Evolutionary conservation across 1,140 invertebrate species (phyloP).

Genomic region (Berghia stephanieae): DNA sequence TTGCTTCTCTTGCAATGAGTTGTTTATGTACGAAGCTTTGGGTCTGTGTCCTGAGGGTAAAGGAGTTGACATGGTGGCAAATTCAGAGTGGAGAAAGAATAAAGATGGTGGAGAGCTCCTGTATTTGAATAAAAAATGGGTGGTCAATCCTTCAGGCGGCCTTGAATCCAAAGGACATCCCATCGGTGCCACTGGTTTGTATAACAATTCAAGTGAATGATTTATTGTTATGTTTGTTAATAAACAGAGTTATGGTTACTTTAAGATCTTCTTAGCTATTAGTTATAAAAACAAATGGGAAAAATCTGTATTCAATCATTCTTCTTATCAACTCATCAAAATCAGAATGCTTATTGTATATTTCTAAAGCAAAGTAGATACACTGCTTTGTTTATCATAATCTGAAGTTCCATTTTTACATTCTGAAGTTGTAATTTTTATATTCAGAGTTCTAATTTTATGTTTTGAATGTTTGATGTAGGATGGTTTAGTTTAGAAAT

Average conservation of each 20-base stretch:
- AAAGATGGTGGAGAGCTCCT: conserved; percentile 50
- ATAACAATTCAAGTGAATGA: conserved; percentile 36
- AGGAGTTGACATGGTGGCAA: conserved; percentile 46
- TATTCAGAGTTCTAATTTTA: too few relatives aligned
- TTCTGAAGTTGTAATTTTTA: too few relatives aligned
- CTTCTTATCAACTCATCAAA: too few relatives aligned
- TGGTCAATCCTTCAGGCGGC: conserved; percentile 97
- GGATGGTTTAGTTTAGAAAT: conserved; percentile 11
- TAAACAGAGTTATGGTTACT: too few relatives aligned
- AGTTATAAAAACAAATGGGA: too few relatives aligned
- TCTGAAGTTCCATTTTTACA: not conserved
- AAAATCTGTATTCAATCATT: too few relatives aligned
- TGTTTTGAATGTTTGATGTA: not conserved
- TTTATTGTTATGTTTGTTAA: too few relatives aligned
- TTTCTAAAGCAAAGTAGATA: not conserved
- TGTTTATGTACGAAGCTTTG: conserved; percentile 97
- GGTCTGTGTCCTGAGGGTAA: conserved; percentile 80
- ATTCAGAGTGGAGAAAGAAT: conserved; percentile 50
- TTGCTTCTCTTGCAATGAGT: conserved; percentile 97
- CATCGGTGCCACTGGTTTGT: conserved; percentile 88
- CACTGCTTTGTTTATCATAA: not conserved
- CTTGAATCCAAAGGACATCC: conserved; percentile 99
- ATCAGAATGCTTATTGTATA: too few relatives aligned
- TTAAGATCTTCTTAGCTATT: too few relatives aligned
- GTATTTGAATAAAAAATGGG: conserved; percentile 85